Percentiles rank a stretch among this genome's conserved stretches.
phyloP scores from a whole-genome alignment of 1,140 invertebrate genomes.

The Apis cerana region DNA sequence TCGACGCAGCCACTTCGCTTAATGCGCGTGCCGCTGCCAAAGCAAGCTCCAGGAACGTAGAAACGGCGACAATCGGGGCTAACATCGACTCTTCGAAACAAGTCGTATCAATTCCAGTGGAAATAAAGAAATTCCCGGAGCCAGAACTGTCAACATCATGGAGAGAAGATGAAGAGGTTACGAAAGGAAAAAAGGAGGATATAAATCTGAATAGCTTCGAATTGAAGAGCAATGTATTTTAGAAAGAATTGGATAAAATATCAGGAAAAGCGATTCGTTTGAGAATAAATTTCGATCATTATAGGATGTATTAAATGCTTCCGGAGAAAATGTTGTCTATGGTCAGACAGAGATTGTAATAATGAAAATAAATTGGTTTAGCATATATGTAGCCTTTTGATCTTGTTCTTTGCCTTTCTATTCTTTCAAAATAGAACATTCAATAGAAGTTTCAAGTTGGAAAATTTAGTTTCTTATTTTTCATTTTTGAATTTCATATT shows the following conservation, averaged over 20 bases:
- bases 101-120: not conserved
- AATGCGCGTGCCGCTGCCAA: not conserved
- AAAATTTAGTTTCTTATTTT: not conserved
- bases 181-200: too few relatives aligned
- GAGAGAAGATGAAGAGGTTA: not conserved
- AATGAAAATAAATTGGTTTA: conserved; percentile 36
- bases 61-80: not conserved
- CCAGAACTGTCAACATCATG: not conserved
- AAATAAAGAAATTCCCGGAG: not conserved
- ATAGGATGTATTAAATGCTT: conserved; percentile 15
- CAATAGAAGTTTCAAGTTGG: not conserved
- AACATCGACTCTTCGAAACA: not conserved
- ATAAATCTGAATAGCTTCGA: too few relatives aligned
- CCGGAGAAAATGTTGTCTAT: not conserved
- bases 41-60: not conserved
- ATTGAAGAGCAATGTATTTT: not conserved
- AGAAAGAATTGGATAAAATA: not conserved
- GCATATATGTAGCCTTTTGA: conserved; percentile 1
- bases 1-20: not conserved
- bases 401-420: not conserved
- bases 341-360: conserved; percentile 12
- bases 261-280: not conserved
- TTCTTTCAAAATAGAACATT: not conserved
- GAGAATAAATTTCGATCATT: not conserved
- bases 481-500: not conserved